Conservation (phyloP, 2,113 vertebrate species). For the Chlorodrepanis virens region DNA sequence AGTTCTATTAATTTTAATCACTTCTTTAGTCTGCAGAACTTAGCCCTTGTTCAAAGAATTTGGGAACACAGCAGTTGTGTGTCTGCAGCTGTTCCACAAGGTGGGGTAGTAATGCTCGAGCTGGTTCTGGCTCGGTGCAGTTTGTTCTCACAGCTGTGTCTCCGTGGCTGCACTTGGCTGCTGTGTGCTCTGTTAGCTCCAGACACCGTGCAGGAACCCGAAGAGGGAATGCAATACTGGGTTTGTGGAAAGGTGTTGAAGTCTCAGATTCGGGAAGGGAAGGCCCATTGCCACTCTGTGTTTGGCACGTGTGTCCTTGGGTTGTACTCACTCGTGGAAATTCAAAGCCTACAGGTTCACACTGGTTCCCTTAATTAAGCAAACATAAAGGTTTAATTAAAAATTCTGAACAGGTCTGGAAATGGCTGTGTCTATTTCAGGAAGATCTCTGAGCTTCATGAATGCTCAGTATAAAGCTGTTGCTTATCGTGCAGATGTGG, state of each 20-base stretch:
- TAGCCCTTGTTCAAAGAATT: neutral
- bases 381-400: neutral
- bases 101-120: neutral
- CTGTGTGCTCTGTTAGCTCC: neutral
- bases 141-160: neutral
- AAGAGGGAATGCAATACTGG: fast-evolving
- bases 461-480: neutral
- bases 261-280: neutral
- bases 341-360: neutral
- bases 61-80: neutral
- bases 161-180: neutral
- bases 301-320: fast-evolving
- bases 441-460: neutral
- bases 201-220: fast-evolving
- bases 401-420: neutral
- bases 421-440: neutral
- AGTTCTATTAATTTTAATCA: neutral
- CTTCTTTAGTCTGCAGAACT: neutral
- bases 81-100: neutral
- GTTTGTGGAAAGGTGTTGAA: neutral
- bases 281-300: neutral
- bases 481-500: neutral
- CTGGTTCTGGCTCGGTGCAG: neutral
- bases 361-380: neutral
- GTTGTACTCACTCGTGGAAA: neutral